phyloP scores from a whole-genome alignment of 2,888 invertebrate genomes.

The Dolichopus griseipennis region DNA sequence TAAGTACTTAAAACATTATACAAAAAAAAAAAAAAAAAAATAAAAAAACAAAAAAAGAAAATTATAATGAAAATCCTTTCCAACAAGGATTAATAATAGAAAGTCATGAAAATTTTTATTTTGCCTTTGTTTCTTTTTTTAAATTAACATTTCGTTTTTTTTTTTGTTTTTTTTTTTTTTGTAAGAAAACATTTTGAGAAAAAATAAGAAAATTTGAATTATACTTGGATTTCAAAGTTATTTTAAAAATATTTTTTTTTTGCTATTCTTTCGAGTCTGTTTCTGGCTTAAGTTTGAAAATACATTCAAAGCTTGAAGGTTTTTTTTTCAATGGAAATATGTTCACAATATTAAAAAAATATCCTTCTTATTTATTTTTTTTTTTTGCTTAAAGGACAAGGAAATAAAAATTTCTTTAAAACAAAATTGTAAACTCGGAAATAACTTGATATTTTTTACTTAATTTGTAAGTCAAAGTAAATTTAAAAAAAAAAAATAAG shows the following conservation, averaged over 20 bases:
- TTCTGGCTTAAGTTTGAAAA: background rate
- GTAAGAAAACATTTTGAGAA: background rate
- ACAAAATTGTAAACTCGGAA: too few species aligned
- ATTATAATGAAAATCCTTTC: slow-evolving; percentile 1
- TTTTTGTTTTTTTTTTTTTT: background rate
- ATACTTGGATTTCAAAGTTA: background rate
- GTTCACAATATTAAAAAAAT: too few species aligned
- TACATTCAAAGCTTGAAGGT: background rate
- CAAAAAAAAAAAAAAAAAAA: background rate
- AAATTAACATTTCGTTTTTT: background rate
- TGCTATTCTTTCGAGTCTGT: background rate
- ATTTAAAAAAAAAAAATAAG: too few species aligned
- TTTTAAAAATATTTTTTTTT: too few species aligned
- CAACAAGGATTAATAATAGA: slow-evolving; percentile 4
- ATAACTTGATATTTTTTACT: too few species aligned
- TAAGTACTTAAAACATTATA: background rate
- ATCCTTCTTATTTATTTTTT: too few species aligned
- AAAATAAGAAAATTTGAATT: background rate
- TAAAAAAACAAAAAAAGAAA: background rate
- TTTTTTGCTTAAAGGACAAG: too few species aligned
- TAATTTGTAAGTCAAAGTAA: too few species aligned
- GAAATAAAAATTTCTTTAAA: too few species aligned
- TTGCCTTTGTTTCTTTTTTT: background rate
- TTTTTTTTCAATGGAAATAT: background rate
- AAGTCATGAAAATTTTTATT: background rate